Conservation (phyloP, 2,888 invertebrate genomes). For the Dinocampus coccinellae region DNA sequence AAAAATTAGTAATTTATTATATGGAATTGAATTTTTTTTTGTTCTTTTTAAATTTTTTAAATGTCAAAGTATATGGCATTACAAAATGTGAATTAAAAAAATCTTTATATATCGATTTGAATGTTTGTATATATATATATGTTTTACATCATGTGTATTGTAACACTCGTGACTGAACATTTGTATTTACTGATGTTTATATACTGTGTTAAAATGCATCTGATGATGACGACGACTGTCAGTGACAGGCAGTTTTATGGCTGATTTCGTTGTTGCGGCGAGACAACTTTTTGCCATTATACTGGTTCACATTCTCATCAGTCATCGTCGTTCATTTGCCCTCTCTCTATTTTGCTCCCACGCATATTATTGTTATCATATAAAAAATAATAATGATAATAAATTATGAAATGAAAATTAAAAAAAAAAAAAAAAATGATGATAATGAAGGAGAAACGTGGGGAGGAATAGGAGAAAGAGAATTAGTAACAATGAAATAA, state of each 20-base stretch:
- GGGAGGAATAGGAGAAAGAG: no score
- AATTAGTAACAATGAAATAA: background rate
- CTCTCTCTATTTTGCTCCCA: background rate
- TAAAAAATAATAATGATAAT: background rate
- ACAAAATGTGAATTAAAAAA: no score
- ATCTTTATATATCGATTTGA: background rate
- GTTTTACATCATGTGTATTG: background rate
- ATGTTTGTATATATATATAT: background rate
- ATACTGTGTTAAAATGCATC: conserved; percentile 22
- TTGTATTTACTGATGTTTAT: conserved; percentile 27
- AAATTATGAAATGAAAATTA: background rate
- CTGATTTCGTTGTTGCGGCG: conserved; percentile 19
- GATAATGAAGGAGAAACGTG: background rate
- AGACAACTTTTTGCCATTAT: conserved; percentile 27
- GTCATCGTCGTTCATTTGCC: background rate
- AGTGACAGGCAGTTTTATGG: conserved; percentile 16
- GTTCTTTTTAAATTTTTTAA: background rate
- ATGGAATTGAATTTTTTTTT: background rate
- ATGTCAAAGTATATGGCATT: background rate
- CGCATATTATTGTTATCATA: background rate
- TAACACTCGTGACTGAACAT: background rate
- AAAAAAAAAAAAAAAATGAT: background rate
- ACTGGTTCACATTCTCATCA: background rate
- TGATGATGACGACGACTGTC: background rate
- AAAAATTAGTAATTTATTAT: background rate